Percentiles rank a stretch among this genome's conserved stretches.
Evolutionary conservation across 2,113 vertebrate genomes (phyloP).

Genomic region (Rhadina sibilatrix): DNA sequence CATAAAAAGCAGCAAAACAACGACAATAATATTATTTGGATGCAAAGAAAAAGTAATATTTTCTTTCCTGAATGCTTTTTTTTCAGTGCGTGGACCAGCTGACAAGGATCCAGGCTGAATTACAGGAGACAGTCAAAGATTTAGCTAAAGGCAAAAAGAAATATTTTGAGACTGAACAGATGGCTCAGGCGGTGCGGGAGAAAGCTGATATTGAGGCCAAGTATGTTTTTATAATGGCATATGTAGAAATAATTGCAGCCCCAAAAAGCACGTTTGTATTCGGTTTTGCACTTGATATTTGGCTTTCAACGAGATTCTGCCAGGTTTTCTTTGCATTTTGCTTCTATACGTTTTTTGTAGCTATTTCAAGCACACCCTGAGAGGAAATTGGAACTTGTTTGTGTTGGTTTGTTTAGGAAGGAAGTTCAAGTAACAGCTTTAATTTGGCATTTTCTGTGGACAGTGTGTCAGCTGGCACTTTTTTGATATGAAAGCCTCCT

Average conservation of each 20-base stretch:
- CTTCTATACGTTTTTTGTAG: neutral
- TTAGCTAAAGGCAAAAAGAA: conserved; percentile 99
- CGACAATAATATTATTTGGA: neutral
- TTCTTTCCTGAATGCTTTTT: conserved; percentile 12
- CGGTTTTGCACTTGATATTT: neutral
- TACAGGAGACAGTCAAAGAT: conserved; percentile 98
- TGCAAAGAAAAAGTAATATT: neutral
- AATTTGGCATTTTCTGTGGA: neutral
- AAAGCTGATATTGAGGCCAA: conserved; percentile 98
- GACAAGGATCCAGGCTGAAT: conserved; percentile 92
- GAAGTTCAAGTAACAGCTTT: neutral
- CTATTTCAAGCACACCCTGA: neutral
- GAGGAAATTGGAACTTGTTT: neutral
- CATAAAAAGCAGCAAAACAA: neutral
- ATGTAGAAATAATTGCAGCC: conserved; percentile 7
- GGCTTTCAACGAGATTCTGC: neutral
- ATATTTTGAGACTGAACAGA: conserved; percentile 97
- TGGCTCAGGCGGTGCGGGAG: conserved; percentile 95
- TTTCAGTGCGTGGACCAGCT: conserved; percentile 92
- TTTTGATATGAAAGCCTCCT: neutral
- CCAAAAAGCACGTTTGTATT: neutral
- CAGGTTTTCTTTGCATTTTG: neutral
- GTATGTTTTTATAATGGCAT: conserved; percentile 76
- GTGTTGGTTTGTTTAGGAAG: neutral
- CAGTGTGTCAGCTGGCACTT: neutral